These are phyloP conservation scores for Akabosia matsudoensis DNA, from an alignment of 1,140 invertebrate genomes.

Conservation along the genomic window DNA sequence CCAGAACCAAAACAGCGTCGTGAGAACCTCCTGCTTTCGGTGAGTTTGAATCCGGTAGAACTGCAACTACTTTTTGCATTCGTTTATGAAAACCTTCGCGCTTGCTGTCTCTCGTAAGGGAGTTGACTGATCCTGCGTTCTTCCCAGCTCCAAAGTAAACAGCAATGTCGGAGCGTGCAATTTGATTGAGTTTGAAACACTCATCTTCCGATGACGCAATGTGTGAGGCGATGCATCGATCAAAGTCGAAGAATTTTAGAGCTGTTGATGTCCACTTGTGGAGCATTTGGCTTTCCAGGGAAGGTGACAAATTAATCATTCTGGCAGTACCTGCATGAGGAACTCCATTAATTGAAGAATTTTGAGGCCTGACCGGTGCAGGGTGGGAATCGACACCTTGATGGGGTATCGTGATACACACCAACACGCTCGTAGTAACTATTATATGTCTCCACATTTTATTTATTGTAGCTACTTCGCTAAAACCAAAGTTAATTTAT, in stretches of 20 bases:
- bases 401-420: neutral
- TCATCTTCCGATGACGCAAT: conserved; percentile 41
- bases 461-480: too few species aligned
- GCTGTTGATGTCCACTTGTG: conserved; percentile 36
- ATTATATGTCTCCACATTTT: neutral
- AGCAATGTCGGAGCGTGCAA: conserved; percentile 23
- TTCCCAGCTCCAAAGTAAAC: conserved; percentile 30
- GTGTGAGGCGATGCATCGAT: conserved; percentile 31
- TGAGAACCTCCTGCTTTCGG: conserved; percentile 49
- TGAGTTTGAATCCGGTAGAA: conserved; percentile 53
- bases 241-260: conserved; percentile 43
- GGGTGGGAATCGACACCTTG: neutral
- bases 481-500: too few species aligned
- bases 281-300: conserved; percentile 11
- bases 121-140: neutral
- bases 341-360: neutral
- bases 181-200: conserved; percentile 37
- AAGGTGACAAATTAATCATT: neutral
- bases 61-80: conserved; percentile 46
- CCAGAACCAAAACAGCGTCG: conserved; percentile 55
- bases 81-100: neutral
- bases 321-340: too few species aligned
- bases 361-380: neutral
- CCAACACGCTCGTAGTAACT: neutral
- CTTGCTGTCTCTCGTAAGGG: neutral